Evolutionary conservation across 2,888 invertebrate genomes (phyloP).

Genomic region (Diloba caeruleocephala): DNA sequence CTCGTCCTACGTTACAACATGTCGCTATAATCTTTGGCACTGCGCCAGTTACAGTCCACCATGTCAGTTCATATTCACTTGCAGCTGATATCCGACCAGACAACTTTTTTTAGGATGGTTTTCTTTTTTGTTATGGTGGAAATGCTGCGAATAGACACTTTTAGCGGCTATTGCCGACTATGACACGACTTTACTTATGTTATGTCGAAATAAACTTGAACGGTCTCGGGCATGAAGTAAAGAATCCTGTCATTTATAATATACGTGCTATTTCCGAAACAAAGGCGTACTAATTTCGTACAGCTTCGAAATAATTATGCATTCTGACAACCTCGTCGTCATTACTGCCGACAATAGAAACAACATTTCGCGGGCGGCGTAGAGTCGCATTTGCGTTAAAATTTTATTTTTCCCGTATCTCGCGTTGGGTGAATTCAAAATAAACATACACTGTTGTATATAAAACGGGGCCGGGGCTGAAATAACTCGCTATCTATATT

Average conservation of each 20-base stretch:
- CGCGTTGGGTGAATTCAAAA: constrained; percentile 75
- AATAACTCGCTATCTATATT: constrained; percentile 66
- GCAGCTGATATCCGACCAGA: constrained; percentile 58
- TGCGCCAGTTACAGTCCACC: constrained; percentile 63
- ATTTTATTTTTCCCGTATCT: constrained; percentile 74
- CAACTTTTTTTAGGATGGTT: constrained; percentile 49
- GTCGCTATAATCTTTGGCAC: constrained; percentile 64
- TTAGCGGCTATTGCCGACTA: constrained; percentile 1
- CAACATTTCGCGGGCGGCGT: constrained; percentile 28
- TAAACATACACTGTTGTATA: constrained; percentile 77
- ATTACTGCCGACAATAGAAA: constrained; percentile 54
- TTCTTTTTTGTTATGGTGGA: constrained; percentile 26
- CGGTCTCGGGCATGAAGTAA: constrained; percentile 1
- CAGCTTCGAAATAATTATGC: constrained; percentile 59
- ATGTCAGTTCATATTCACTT: constrained; percentile 58
- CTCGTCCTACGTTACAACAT: constrained; percentile 69
- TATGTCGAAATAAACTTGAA: constrained; percentile 4
- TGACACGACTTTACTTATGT: constrained; percentile 11
- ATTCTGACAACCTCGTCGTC: constrained; percentile 62
- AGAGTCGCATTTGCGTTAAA: constrained; percentile 47
- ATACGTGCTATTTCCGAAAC: constrained; percentile 56
- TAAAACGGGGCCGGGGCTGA: constrained; percentile 75
- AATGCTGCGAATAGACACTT: constrained; percentile 8
- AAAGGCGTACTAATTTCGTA: constrained; percentile 62
- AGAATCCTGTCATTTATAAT: constrained; percentile 38